A percentile compares a stretch with the other conserved stretches of the same genome.
phyloP scores from a whole-genome alignment of 2,888 invertebrate species.

The Idaea aversata region DNA sequence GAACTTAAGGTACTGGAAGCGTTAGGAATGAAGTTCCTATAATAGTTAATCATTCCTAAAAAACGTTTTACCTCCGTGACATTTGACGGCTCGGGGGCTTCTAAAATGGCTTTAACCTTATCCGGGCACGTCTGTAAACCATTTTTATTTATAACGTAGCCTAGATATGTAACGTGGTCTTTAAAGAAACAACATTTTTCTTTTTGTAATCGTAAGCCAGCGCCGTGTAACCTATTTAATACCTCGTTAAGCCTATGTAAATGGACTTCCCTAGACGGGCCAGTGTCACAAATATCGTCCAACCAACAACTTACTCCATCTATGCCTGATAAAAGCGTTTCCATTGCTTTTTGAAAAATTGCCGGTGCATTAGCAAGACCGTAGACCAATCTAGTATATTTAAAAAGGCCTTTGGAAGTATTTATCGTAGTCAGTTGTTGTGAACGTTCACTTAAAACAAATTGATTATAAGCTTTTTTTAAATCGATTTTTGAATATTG shows the following conservation, averaged over 20 bases:
- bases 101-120: conserved; percentile 31
- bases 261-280: conserved; percentile 10
- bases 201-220: conserved; percentile 20
- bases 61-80: conserved; percentile 28
- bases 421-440: conserved; percentile 31
- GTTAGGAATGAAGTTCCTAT: conserved; percentile 32
- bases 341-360: conserved; percentile 17
- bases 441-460: conserved; percentile 16
- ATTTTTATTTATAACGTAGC: conserved; percentile 18
- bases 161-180: conserved; percentile 13
- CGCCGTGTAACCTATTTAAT: conserved; percentile 18
- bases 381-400: conserved; percentile 34
- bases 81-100: conserved; percentile 25
- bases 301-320: conserved; percentile 14
- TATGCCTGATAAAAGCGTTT: conserved; percentile 11
- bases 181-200: conserved; percentile 11
- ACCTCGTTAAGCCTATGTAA: conserved; percentile 22
- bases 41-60: conserved; percentile 34
- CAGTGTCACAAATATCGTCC: conserved; percentile 21
- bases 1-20: conserved; percentile 27
- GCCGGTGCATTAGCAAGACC: conserved; percentile 33
- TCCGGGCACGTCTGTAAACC: conserved; percentile 13
- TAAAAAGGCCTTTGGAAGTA: conserved; percentile 36
- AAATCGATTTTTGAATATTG: conserved; percentile 26
- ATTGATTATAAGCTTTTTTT: conserved; percentile 30